Conservation (phyloP, 2,113 vertebrate species). For the Lepisosteus oculatus region DNA sequence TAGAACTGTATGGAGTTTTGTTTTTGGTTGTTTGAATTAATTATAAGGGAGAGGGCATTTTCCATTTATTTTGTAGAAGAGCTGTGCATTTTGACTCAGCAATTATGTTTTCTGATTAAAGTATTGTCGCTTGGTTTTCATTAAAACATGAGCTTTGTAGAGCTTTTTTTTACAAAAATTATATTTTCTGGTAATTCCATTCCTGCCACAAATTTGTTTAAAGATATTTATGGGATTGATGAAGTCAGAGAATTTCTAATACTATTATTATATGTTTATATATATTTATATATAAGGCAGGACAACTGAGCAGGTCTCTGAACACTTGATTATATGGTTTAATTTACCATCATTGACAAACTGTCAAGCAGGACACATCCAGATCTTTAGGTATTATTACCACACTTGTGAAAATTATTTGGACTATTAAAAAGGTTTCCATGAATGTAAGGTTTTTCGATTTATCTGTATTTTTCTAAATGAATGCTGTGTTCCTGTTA, state of each 20-base stretch:
- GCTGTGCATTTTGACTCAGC: constrained; percentile 35
- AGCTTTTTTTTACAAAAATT: constrained; percentile 31
- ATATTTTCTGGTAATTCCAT: background rate
- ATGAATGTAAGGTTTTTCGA: too few species aligned
- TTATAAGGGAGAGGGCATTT: constrained; percentile 5
- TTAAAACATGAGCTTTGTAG: constrained; percentile 56
- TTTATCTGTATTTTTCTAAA: too few species aligned
- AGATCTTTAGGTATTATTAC: too few species aligned
- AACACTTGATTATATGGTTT: too few species aligned
- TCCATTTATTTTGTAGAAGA: constrained; percentile 30
- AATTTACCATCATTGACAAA: too few species aligned
- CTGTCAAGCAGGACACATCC: too few species aligned
- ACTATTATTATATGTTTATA: too few species aligned
- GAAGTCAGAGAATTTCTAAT: background rate
- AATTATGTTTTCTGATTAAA: constrained; percentile 44
- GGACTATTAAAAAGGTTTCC: too few species aligned
- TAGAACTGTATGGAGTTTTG: constrained; percentile 11
- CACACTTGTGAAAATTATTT: too few species aligned
- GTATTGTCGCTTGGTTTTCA: constrained; percentile 46
- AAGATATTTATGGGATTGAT: background rate
- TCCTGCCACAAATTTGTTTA: background rate
- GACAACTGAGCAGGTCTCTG: too few species aligned
- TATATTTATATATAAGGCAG: too few species aligned
- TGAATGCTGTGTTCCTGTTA: too few species aligned
- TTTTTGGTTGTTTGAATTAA: constrained; percentile 7